These are phyloP conservation scores for Drosophila colorata DNA, from an alignment of 2,888 invertebrate genomes.

Conservation along the genomic window DNA sequence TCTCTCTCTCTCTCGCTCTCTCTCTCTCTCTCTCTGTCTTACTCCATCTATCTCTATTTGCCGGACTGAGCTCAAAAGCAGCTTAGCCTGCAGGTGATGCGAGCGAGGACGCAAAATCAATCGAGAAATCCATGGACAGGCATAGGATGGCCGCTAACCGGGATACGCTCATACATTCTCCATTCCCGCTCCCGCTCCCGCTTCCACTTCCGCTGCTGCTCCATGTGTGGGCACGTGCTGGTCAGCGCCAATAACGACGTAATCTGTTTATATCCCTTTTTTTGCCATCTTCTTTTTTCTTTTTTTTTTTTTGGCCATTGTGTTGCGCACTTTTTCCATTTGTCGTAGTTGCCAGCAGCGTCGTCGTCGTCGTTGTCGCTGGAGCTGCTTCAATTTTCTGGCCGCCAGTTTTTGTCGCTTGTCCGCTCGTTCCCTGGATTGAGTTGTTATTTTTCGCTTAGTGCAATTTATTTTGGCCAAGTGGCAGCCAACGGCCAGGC, in stretches of 20 bases:
- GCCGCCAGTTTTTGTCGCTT: constrained; percentile 78
- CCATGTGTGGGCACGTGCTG: constrained; percentile 78
- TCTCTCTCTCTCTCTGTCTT: background rate
- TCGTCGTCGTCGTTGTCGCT: constrained; percentile 19
- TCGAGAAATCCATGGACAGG: constrained; percentile 72
- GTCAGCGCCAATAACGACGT: constrained; percentile 80
- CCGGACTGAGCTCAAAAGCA: constrained; percentile 62
- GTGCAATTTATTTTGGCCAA: constrained; percentile 81
- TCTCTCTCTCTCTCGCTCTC: background rate
- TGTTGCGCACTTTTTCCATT: constrained; percentile 78
- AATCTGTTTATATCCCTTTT: constrained; percentile 80
- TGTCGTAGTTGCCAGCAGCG: constrained; percentile 45
- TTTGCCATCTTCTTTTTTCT: constrained; percentile 1
- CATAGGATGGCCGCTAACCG: constrained; percentile 50
- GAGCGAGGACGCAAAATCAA: constrained; percentile 71
- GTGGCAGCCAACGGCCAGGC: constrained; percentile 79
- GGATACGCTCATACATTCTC: constrained; percentile 58
- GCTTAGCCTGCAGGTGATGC: constrained; percentile 80
- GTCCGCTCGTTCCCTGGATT: constrained; percentile 61
- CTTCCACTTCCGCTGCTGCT: constrained; percentile 4
- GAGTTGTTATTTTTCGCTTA: constrained; percentile 81
- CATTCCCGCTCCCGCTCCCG: constrained; percentile 30
- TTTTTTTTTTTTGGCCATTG: constrained; percentile 60
- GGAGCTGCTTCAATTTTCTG: constrained; percentile 79
- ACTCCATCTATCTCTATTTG: constrained; percentile 42